Percentiles rank a stretch among this genome's conserved stretches.
phyloP scores from a whole-genome alignment of 2,113 vertebrate species.

The Stegastes partitus region DNA sequence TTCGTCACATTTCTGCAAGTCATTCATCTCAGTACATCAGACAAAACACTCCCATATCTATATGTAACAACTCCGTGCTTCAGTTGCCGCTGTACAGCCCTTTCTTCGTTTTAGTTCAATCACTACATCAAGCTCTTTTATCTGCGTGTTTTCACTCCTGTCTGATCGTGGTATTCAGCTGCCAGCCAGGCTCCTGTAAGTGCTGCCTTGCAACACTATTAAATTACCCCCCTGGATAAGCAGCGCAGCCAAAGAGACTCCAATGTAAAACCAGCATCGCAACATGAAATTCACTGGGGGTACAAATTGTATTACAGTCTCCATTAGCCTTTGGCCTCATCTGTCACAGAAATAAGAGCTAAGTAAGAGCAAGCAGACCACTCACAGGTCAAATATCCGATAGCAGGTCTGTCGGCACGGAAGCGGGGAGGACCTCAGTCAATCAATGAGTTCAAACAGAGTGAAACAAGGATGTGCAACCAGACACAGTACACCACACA shows the following conservation, averaged over 20 bases:
- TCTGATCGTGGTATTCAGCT: slow-evolving; percentile 33
- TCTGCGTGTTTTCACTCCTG: slow-evolving; percentile 23
- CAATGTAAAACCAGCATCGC: slow-evolving; percentile 28
- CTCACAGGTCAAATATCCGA: slow-evolving; percentile 68
- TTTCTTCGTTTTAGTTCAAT: slow-evolving; percentile 14
- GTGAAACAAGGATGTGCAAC: slow-evolving; percentile 40
- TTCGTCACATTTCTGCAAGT: neutral
- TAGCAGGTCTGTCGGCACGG: slow-evolving; percentile 39
- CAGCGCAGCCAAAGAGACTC: slow-evolving; percentile 39
- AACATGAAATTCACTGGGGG: slow-evolving; percentile 55
- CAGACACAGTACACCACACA: slow-evolving; percentile 11
- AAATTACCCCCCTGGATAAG: slow-evolving; percentile 35
- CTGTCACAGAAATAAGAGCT: slow-evolving; percentile 59
- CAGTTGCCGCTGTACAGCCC: neutral
- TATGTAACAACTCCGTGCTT: neutral
- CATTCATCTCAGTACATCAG: neutral
- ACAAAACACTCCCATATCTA: neutral
- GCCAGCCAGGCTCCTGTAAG: slow-evolving; percentile 28
- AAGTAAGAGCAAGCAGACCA: slow-evolving; percentile 57
- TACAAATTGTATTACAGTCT: slow-evolving; percentile 52
- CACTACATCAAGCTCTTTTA: slow-evolving; percentile 9
- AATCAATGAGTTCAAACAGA: slow-evolving; percentile 50
- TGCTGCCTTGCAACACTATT: slow-evolving; percentile 16
- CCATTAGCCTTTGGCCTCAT: slow-evolving; percentile 69
- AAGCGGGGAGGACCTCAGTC: slow-evolving; percentile 38